These are phyloP conservation scores for Acanthurus leucopareius DNA, from an alignment of 2,797 vertebrate genomes.

Conservation along the genomic window DNA sequence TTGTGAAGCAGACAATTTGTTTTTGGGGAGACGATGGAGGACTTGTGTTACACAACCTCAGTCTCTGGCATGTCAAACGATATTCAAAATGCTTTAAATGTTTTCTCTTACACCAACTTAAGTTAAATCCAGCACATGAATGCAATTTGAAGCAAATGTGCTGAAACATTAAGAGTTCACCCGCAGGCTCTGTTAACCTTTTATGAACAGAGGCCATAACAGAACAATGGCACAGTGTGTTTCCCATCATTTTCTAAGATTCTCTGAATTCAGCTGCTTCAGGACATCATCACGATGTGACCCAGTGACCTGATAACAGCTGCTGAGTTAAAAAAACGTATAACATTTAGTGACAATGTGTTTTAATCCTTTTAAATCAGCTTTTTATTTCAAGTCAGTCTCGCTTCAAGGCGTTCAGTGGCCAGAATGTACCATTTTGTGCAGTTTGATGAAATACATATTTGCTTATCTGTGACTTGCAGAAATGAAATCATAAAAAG, in stretches of 20 bases:
- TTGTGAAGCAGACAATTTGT: too few relatives aligned
- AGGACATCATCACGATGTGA: not conserved
- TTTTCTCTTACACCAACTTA: too few relatives aligned
- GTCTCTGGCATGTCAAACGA: too few relatives aligned
- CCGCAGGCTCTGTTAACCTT: not conserved
- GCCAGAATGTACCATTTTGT: not conserved
- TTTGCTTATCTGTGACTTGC: constrained; percentile 3
- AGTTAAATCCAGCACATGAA: not conserved
- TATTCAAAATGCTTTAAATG: too few relatives aligned
- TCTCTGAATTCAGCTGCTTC: not conserved
- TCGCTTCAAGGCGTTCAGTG: not conserved
- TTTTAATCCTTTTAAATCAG: not conserved
- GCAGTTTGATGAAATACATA: not conserved
- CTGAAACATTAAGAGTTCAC: too few relatives aligned
- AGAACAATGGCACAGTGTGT: not conserved
- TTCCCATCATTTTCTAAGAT: not conserved
- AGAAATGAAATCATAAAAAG: constrained; percentile 6
- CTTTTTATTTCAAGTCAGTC: not conserved
- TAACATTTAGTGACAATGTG: not conserved
- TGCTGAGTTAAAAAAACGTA: not conserved
- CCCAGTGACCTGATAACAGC: not conserved
- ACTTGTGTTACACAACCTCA: too few relatives aligned
- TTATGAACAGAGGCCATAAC: not conserved
- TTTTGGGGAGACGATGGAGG: too few relatives aligned
- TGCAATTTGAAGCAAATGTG: too few relatives aligned